Percentiles rank a stretch among this genome's conserved stretches.
Evolutionary conservation across 2,797 vertebrate genomes (phyloP).

Genomic region (Aselliscus stoliczkanus): DNA sequence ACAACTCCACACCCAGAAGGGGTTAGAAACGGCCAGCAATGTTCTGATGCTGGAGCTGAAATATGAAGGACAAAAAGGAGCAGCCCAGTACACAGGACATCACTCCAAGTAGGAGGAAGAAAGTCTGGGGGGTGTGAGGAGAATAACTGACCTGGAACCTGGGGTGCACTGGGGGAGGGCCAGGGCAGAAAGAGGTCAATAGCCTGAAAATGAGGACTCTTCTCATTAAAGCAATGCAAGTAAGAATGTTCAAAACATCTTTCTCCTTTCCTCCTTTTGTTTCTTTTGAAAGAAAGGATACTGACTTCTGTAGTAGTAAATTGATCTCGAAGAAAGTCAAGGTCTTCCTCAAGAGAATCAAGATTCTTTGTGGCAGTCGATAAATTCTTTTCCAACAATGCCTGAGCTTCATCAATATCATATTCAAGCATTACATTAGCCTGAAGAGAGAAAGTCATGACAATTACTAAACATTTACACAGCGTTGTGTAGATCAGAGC

Average conservation of each 20-base stretch:
- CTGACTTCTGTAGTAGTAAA: conserved; percentile 99
- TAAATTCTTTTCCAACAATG: conserved; percentile 96
- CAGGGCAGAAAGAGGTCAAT: not conserved
- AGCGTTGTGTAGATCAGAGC: not conserved
- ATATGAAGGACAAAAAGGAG: not conserved
- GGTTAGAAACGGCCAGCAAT: not conserved
- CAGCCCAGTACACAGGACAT: not conserved
- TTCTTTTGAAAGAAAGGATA: conserved; percentile 89
- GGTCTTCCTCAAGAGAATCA: conserved; percentile 94
- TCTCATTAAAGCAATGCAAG: not conserved
- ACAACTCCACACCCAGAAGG: not conserved
- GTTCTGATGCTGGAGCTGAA: not conserved
- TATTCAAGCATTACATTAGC: conserved; percentile 99
- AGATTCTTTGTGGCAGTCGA: conserved; percentile 94
- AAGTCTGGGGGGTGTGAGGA: not conserved
- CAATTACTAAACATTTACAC: not conserved
- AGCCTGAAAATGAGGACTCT: not conserved
- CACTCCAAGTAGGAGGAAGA: not conserved
- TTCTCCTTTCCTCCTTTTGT: not conserved
- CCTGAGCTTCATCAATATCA: conserved; percentile 96
- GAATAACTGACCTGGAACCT: not conserved
- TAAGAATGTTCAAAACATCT: not conserved
- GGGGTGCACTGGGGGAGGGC: not conserved
- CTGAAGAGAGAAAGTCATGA: conserved; percentile 76
- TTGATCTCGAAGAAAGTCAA: conserved; percentile 98